Percentiles rank a stretch among this genome's conserved stretches.
Evolutionary conservation across 1,140 invertebrate species (phyloP).

Genomic region (Orius insidiosus): DNA sequence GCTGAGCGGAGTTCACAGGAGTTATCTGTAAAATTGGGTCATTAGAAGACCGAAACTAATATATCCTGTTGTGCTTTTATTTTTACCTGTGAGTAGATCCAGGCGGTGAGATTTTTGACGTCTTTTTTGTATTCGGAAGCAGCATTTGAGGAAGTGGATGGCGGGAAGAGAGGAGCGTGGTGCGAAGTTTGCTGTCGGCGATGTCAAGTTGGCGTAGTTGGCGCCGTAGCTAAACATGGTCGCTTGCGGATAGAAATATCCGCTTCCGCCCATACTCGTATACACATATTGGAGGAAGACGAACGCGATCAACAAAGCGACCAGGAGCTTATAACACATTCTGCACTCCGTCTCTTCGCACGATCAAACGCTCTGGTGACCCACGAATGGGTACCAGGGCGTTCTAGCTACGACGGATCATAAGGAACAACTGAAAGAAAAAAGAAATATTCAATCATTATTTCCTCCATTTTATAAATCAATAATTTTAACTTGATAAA

Average conservation of each 20-base stretch:
- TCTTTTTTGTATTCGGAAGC: slow-evolving; percentile 1
- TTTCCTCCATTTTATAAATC: too few relatives aligned
- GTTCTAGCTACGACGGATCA: too few relatives aligned
- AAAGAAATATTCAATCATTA: too few relatives aligned
- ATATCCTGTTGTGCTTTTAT: neutral
- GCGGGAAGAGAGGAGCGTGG: slow-evolving; percentile 12
- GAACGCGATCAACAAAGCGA: slow-evolving; percentile 4
- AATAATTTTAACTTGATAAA: too few relatives aligned
- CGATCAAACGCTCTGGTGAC: too few relatives aligned
- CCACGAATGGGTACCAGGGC: too few relatives aligned
- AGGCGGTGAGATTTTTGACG: slow-evolving; percentile 14
- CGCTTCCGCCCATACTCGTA: slow-evolving; percentile 2
- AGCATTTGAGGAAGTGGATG: neutral
- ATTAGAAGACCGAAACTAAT: neutral
- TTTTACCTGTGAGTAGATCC: slow-evolving; percentile 13
- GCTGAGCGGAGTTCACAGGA: slow-evolving; percentile 7
- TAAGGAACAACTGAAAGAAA: too few relatives aligned
- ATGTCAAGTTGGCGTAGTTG: too few relatives aligned
- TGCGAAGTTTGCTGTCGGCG: too few relatives aligned
- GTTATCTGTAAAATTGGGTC: slow-evolving; percentile 14
- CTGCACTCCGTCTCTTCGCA: neutral
- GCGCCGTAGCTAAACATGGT: too few relatives aligned
- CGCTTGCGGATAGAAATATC: too few relatives aligned
- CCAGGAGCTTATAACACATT: slow-evolving; percentile 7
- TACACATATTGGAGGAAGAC: slow-evolving; percentile 8